Percentiles rank a stretch among this genome's conserved stretches.
These are phyloP conservation scores for Gopherus evgoodei DNA, from an alignment of 2,113 vertebrate species.

Conservation along the genomic window DNA sequence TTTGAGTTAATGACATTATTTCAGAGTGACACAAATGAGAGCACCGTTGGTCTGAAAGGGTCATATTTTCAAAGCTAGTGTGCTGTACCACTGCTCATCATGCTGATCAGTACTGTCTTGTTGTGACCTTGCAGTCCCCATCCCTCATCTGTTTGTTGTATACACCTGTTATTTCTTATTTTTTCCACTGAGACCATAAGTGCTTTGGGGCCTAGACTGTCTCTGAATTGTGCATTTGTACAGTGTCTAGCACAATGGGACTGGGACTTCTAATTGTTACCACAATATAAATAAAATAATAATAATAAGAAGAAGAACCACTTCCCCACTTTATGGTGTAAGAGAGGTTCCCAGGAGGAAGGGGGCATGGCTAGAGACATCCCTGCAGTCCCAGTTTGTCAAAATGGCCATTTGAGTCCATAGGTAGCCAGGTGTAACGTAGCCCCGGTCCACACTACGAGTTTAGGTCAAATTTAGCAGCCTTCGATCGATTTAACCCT, in stretches of 20 bases:
- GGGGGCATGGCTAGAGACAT: neutral
- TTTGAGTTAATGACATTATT: constrained; percentile 56
- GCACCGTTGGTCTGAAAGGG: neutral
- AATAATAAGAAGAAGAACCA: neutral
- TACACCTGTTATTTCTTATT: neutral
- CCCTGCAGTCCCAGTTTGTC: neutral
- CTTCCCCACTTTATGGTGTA: neutral
- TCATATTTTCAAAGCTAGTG: neutral
- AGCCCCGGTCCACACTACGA: too few relatives aligned
- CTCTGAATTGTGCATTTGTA: rapidly evolving
- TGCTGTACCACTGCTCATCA: neutral
- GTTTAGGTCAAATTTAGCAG: too few relatives aligned
- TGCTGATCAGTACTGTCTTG: neutral
- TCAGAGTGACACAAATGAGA: constrained; percentile 16
- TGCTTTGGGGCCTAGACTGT: neutral
- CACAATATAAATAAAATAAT: neutral
- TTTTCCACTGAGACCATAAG: neutral
- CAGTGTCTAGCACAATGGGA: neutral
- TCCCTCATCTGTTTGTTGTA: neutral
- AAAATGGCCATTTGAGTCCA: neutral
- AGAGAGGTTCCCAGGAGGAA: neutral
- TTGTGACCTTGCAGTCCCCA: too few relatives aligned
- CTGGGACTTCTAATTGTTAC: neutral
- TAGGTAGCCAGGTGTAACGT: neutral
- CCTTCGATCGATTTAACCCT: too few relatives aligned